Evolutionary conservation across 2,888 invertebrate genomes (phyloP).

Genomic region (Hydropsyche betteni): DNA sequence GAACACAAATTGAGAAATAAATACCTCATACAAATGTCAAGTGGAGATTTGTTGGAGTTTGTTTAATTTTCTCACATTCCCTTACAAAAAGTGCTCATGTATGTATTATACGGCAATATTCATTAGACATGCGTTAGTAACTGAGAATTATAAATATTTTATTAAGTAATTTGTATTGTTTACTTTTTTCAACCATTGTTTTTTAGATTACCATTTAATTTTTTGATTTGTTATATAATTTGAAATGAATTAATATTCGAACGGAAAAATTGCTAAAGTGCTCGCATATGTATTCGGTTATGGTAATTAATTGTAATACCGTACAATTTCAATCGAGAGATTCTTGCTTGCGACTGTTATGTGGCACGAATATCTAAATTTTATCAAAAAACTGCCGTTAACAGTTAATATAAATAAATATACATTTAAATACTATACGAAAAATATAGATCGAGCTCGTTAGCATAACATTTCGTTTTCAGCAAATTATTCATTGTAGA

Average conservation of each 20-base stretch:
- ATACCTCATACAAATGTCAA: too few relatives aligned
- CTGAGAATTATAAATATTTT: neutral
- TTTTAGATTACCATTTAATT: neutral
- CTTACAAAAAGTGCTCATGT: too few relatives aligned
- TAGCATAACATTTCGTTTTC: too few relatives aligned
- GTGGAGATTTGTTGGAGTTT: too few relatives aligned
- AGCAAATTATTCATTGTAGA: too few relatives aligned
- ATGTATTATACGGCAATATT: too few relatives aligned
- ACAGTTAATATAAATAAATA: neutral
- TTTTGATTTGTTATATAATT: neutral
- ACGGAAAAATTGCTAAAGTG: conserved; percentile 5
- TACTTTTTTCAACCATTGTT: neutral
- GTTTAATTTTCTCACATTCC: too few relatives aligned
- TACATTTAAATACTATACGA: too few relatives aligned
- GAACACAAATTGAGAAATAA: too few relatives aligned
- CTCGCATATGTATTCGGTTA: conserved; percentile 1
- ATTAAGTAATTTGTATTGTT: neutral
- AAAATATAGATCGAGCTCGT: too few relatives aligned
- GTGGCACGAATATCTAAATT: conserved; percentile 7
- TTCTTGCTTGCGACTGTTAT: conserved; percentile 13
- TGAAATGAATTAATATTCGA: neutral
- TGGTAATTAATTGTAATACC: conserved; percentile 24
- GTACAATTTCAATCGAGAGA: conserved; percentile 2
- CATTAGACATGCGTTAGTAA: too few relatives aligned
- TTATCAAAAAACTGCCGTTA: conserved; percentile 3